A percentile compares a stretch with the other conserved stretches of the same genome.
phyloP scores from a whole-genome alignment of 1,140 invertebrate genomes.

The Papilio xuthus region DNA sequence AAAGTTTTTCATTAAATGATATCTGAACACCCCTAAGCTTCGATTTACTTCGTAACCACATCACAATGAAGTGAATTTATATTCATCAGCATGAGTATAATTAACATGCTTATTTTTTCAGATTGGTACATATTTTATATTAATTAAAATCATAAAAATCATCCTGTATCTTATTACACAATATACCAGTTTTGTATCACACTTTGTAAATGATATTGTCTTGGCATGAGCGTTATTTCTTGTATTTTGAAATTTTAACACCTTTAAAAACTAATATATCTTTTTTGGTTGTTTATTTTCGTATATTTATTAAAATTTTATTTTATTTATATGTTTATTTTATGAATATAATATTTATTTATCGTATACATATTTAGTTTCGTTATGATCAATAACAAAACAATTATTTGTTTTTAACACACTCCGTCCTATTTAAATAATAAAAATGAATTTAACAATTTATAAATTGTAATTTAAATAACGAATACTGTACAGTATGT shows the following conservation, averaged over 20 bases:
- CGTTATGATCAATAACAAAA: background rate
- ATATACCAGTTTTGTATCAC: slow-evolving; percentile 56
- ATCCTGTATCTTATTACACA: slow-evolving; percentile 51
- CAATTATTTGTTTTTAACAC: background rate
- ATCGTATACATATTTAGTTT: background rate
- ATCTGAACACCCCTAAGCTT: slow-evolving; percentile 40
- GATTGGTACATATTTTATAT: slow-evolving; percentile 47
- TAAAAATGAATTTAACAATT: background rate
- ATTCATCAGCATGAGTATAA: slow-evolving; percentile 46
- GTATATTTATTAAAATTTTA: slow-evolving; percentile 49
- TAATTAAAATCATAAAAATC: slow-evolving; percentile 52
- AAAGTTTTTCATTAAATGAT: slow-evolving; percentile 47
- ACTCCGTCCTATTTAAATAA: background rate
- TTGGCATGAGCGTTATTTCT: slow-evolving; percentile 63
- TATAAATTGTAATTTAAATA: background rate
- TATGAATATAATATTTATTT: slow-evolving; percentile 47
- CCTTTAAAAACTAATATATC: slow-evolving; percentile 26
- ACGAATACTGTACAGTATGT: background rate
- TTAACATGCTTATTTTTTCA: slow-evolving; percentile 51
- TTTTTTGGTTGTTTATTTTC: slow-evolving; percentile 48
- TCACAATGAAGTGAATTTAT: slow-evolving; percentile 41
- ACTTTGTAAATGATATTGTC: slow-evolving; percentile 66
- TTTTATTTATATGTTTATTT: slow-evolving; percentile 49
- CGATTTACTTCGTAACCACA: slow-evolving; percentile 15
- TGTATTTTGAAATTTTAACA: slow-evolving; percentile 32